phyloP scores from a whole-genome alignment of 2,113 vertebrate genomes.

The Smithornis capensis region DNA sequence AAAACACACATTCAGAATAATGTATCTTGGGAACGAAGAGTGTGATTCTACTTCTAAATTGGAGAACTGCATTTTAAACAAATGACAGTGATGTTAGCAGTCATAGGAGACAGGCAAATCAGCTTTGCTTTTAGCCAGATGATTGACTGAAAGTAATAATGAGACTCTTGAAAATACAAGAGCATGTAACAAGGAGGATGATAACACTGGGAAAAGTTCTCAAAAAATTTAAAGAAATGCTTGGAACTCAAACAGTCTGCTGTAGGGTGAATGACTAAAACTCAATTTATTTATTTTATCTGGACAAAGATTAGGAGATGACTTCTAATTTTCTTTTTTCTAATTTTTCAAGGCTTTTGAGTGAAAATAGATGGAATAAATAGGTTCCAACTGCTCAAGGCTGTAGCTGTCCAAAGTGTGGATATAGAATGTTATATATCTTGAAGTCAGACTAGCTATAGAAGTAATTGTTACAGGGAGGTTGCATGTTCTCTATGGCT shows the following conservation, averaged over 20 bases:
- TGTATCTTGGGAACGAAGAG: neutral
- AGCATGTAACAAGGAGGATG: neutral
- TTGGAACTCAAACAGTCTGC: neutral
- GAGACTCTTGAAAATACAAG: neutral
- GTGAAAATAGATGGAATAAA: neutral
- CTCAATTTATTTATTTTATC: neutral
- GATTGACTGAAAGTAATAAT: neutral
- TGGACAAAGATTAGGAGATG: neutral
- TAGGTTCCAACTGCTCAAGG: neutral
- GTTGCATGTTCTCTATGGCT: neutral
- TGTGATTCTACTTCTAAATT: neutral
- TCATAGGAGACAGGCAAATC: neutral
- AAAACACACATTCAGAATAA: neutral
- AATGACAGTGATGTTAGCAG: neutral
- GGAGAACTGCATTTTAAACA: neutral
- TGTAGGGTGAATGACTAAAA: neutral
- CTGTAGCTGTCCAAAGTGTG: neutral
- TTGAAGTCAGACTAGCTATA: neutral
- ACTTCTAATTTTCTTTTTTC: neutral
- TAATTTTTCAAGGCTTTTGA: neutral
- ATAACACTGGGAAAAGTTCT: neutral
- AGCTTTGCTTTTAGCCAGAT: neutral
- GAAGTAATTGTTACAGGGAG: neutral
- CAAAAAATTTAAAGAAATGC: neutral
- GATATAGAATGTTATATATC: neutral